Base-by-base conservation (phyloP, 2,888 invertebrate genomes). In the Pinctada fucata region DNA sequence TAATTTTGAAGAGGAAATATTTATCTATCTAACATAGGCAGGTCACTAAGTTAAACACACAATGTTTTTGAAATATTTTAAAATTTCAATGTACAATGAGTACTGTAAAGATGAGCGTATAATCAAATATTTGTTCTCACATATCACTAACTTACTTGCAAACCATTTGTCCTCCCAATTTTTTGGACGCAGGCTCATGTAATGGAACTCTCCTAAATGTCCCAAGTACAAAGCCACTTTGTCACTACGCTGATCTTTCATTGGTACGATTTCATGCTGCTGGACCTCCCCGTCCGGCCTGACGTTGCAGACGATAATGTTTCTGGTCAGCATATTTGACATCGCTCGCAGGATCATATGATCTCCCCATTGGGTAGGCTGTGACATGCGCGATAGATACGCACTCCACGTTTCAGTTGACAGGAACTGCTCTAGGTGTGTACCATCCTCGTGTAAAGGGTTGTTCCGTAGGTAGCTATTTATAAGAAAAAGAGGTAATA, bases 391-490 rank as follows among this genome's bases (percentile, higher is more conserved):
- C n/a, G 50, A 16, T 3, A 78, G 69, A 58, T 78, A 78, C 47
- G 68, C 68, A 45, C 73, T 73, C 78, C 78, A 78, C 4, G 65
- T 50, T 48, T 78, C 78, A 3, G 68, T 78, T 4, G 73, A 71
- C 16, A 78, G 47, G 69, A 78, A 78, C 68, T 67, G 66, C 50
- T 64, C 73, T 50, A 78, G 49, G 47, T 68, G 78, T 31, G 74
- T 69, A 8, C 78, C 78, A 69, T 78, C 78, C 50, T 78, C 78
- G 13, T 73, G 73, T 50, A 49, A 64, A 13, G 78, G 78, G 67
- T 78, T 67, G 3, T 69, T 50, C 6, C 64, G 16, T 49, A 78
- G 16, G 45, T 67, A 73, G 10, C n/a, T 45, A 48, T 31, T 31
- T 31, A 31, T 31, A 72, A 31, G 31, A 31, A n/a, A 31, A 31